A percentile compares a stretch with the other conserved stretches of the same genome.
These are phyloP conservation scores for Mesitornis unicolor DNA, from an alignment of 2,113 vertebrate genomes.

Conservation along the genomic window DNA sequence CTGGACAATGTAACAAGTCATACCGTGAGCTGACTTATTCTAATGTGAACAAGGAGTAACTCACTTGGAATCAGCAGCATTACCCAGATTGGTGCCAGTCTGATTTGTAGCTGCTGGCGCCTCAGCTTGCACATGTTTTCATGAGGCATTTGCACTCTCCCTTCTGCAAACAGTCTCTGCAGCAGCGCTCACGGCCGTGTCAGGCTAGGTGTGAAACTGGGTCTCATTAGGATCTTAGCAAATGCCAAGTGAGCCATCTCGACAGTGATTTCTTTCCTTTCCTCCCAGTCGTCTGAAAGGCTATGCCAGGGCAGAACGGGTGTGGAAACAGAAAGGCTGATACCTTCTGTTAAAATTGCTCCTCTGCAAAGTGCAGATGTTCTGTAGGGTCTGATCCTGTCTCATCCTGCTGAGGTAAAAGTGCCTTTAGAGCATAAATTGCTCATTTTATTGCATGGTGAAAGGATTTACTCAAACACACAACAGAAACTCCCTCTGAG, in stretches of 20 bases:
- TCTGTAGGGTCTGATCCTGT: neutral
- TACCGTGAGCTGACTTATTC: neutral
- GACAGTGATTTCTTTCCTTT: neutral
- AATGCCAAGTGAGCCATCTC: neutral
- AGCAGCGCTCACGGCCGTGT: neutral
- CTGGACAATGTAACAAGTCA: neutral
- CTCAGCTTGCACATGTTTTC: neutral
- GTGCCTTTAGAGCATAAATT: neutral
- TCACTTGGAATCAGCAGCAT: neutral
- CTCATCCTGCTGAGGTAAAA: neutral
- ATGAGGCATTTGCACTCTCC: neutral
- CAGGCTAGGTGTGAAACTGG: neutral
- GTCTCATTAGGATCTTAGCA: neutral
- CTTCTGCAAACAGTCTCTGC: neutral
- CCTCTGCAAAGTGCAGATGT: neutral
- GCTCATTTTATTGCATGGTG: neutral
- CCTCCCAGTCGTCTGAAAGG: neutral
- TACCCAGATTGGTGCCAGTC: neutral
- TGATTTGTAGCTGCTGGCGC: neutral
- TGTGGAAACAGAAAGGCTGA: neutral
- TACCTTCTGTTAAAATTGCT: neutral
- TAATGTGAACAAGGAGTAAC: neutral
- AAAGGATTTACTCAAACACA: neutral
- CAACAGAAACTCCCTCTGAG: neutral
- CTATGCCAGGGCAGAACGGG: neutral